These are phyloP conservation scores for Petroica traversi DNA, from an alignment of 2,113 vertebrate species.

Conservation along the genomic window DNA sequence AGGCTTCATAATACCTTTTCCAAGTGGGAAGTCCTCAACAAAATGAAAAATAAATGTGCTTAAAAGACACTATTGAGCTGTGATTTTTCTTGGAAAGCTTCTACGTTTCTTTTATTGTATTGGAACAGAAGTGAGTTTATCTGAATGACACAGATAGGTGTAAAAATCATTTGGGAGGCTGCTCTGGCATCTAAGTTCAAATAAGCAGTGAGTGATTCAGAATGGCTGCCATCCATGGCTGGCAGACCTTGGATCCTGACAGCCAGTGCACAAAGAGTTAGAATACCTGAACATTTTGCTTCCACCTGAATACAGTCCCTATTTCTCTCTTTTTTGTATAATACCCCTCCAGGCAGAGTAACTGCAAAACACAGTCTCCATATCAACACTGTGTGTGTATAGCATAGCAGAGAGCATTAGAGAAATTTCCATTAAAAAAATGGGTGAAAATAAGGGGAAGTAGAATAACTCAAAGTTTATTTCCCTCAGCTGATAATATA, in stretches of 20 bases:
- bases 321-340: neutral
- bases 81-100: conserved; percentile 44
- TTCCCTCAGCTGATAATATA: neutral
- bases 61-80: neutral
- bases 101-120: neutral
- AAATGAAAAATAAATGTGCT: conserved; percentile 3
- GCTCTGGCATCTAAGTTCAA: conserved; percentile 12
- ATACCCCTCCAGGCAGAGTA: neutral
- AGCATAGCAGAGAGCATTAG: neutral
- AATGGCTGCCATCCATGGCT: neutral
- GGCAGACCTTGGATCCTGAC: neutral
- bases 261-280: neutral
- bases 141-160: conserved; percentile 20
- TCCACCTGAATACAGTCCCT: neutral
- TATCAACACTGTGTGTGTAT: rapidly evolving
- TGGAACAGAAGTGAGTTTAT: conserved; percentile 42
- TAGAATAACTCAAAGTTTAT: neutral
- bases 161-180: conserved; percentile 12
- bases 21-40: conserved; percentile 5
- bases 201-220: neutral
- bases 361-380: neutral
- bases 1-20: conserved; percentile 13
- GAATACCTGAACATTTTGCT: neutral
- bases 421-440: neutral
- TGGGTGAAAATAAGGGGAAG: neutral